phyloP scores from a whole-genome alignment of 2,113 vertebrate genomes.

The Albula glossodonta region DNA sequence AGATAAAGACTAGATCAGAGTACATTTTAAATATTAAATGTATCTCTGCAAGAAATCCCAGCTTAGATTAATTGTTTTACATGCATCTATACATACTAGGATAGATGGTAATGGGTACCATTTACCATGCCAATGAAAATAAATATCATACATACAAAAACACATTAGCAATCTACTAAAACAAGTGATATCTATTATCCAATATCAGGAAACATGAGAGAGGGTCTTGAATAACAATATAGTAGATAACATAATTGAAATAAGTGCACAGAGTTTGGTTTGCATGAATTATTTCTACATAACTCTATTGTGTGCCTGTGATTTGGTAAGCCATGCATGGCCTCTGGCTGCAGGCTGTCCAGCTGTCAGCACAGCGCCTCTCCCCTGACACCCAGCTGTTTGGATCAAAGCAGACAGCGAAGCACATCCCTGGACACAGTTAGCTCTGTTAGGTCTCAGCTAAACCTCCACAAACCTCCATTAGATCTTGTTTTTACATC shows the following conservation, averaged over 20 bases:
- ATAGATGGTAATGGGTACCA: background rate
- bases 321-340: background rate
- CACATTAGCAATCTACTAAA: background rate
- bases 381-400: constrained; percentile 18
- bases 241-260: background rate
- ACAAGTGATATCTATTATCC: background rate
- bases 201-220: background rate
- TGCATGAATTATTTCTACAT: background rate
- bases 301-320: background rate
- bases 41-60: too few species aligned
- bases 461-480: background rate
- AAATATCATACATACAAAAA: background rate
- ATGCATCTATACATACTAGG: too few species aligned
- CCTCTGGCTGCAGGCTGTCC: constrained; percentile 14
- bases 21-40: too few species aligned
- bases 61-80: too few species aligned
- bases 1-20: too few species aligned
- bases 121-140: background rate
- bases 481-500: background rate
- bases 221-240: background rate
- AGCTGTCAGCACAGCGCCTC: constrained; percentile 22
- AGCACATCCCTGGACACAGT: background rate
- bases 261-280: background rate
- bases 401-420: constrained; percentile 34
- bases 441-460: background rate